A percentile compares a stretch with the other conserved stretches of the same genome.
Evolutionary conservation across 2,888 invertebrate genomes (phyloP).

Genomic region (Synergus umbraculus): DNA sequence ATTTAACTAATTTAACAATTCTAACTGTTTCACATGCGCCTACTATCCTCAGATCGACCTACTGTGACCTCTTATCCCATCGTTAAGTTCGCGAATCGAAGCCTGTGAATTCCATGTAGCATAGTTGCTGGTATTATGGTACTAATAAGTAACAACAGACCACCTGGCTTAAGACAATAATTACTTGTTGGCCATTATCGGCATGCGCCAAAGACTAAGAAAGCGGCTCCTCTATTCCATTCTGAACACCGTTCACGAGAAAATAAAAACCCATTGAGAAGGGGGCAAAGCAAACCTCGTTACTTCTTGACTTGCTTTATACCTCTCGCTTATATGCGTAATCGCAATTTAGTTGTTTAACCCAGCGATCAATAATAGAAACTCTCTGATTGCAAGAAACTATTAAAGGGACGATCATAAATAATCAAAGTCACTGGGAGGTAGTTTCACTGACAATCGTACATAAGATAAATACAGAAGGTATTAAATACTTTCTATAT

Average conservation of each 20-base stretch:
- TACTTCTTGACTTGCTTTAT: constrained; percentile 44
- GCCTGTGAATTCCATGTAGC: constrained; percentile 44
- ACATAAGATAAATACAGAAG: neutral
- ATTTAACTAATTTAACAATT: constrained; percentile 16
- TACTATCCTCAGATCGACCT: constrained; percentile 20
- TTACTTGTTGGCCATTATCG: constrained; percentile 70
- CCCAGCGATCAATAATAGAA: constrained; percentile 28
- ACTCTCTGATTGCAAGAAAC: neutral
- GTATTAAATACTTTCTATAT: neutral
- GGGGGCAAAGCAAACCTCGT: constrained; percentile 43
- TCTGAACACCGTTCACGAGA: constrained; percentile 5
- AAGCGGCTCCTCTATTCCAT: constrained; percentile 54
- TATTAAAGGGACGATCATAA: constrained; percentile 6
- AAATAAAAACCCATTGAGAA: constrained; percentile 44
- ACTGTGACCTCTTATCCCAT: constrained; percentile 8
- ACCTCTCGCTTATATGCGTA: constrained; percentile 34
- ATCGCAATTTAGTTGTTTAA: constrained; percentile 18
- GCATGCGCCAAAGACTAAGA: constrained; percentile 61
- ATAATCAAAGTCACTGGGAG: constrained; percentile 11
- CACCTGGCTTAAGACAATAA: constrained; percentile 73
- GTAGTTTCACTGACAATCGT: neutral
- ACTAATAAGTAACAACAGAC: constrained; percentile 69
- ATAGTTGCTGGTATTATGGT: constrained; percentile 51
- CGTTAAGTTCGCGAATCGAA: constrained; percentile 1
- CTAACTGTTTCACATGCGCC: constrained; percentile 23